These are phyloP conservation scores for Andrena dorsata DNA, from an alignment of 2,888 invertebrate species.

Conservation along the genomic window DNA sequence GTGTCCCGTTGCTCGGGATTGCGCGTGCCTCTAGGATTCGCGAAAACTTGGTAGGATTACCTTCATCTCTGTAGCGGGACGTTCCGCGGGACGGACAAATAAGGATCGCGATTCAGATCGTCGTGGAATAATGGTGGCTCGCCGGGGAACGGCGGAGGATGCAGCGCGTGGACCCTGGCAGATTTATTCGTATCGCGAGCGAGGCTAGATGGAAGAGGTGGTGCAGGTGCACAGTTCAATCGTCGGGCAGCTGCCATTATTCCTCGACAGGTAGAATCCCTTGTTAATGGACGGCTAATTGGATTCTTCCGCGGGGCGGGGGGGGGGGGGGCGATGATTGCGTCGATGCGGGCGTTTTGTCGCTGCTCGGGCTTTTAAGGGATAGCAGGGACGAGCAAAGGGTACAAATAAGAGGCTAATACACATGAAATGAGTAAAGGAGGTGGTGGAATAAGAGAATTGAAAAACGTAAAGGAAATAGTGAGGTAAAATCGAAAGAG, in stretches of 20 bases:
- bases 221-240: constrained; percentile 42
- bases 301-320: constrained; percentile 73
- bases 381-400: neutral
- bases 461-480: neutral
- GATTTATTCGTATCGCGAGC: constrained; percentile 43
- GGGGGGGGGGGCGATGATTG: constrained; percentile 65
- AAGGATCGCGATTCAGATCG: constrained; percentile 25
- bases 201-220: constrained; percentile 45
- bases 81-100: neutral
- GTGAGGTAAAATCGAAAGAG: constrained; percentile 6
- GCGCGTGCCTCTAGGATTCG: neutral
- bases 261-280: constrained; percentile 70
- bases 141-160: constrained; percentile 10
- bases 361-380: neutral
- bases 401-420: too few species aligned
- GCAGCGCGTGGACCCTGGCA: constrained; percentile 4
- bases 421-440: too few species aligned
- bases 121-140: constrained; percentile 46
- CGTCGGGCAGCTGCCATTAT: constrained; percentile 70
- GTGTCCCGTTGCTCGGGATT: too few species aligned
- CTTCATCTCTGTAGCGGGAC: neutral
- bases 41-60: neutral
- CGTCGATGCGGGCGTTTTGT: constrained; percentile 48
- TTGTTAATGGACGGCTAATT: constrained; percentile 81
- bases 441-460: neutral